Evolutionary conservation across 2,797 vertebrate genomes (phyloP), one percentile per base, ranked within the genome.

Genomic region (Lophius americanus): DNA sequence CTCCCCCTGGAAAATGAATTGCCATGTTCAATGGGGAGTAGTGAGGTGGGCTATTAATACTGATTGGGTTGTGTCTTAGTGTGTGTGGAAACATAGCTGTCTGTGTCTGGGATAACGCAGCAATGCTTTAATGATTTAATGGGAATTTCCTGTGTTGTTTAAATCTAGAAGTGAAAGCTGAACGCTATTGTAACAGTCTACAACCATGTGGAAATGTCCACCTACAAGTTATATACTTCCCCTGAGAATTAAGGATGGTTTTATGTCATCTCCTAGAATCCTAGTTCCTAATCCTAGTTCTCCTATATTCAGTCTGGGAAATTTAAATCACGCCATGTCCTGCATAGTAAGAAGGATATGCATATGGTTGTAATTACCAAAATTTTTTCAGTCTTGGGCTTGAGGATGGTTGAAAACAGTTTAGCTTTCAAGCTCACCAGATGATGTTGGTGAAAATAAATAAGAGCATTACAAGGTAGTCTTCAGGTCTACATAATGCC

Each of bases 301-400:
- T 4, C 54, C 58, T 32, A 9, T 60, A 59, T 68, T 75, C 13
- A 59, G 36, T 75, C 68, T 71, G 43, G 55, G 74, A 65, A 44
- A 64, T 69, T 66, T 60, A 78, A 49, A 75, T 77, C 74, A 86
- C 47, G 57, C 60, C 58, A 54, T n/a, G 50, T 76, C 79, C 66
- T 44, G 51, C 56, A 58, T 42, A 80, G 63, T 69, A n/a, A 73
- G 61, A 64, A 55, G 32, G 44, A n/a, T 61, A 56, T 44, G 5
- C 83, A 87, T 54, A 70, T 88, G 85, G 62, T 63, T 75, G 52
- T 51, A 72, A 83, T 91, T 84, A 79, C 57, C 33, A 23, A 71
- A 44, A 58, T 70, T 76, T 75, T 72, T 38, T 58, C 70, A 52
- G 76, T 70, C 54, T 66, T 66, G 69, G 60, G 63, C 53, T 65